phyloP scores from a whole-genome alignment of 2,888 invertebrate genomes.

The Synanthedon myopaeformis region DNA sequence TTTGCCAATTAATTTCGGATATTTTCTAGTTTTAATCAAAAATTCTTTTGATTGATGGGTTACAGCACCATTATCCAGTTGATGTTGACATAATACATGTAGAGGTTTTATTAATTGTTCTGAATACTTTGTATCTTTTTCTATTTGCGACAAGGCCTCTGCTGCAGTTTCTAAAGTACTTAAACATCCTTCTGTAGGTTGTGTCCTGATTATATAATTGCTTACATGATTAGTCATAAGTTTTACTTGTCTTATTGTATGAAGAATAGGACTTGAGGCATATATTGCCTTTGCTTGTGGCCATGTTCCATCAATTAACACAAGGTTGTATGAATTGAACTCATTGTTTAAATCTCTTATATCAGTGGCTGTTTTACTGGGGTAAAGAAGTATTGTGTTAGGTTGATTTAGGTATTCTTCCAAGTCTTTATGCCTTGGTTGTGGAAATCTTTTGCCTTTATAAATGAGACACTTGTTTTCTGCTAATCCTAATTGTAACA shows the following conservation, averaged over 20 bases:
- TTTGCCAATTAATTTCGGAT: constrained; percentile 85
- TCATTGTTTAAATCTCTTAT: constrained; percentile 65
- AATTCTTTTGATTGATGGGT: constrained; percentile 94
- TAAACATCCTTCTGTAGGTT: constrained; percentile 91
- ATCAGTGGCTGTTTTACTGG: constrained; percentile 80
- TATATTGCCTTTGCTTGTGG: constrained; percentile 94
- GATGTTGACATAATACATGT: constrained; percentile 86
- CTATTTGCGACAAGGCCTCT: constrained; percentile 81
- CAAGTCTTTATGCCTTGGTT: constrained; percentile 74
- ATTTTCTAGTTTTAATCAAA: constrained; percentile 81
- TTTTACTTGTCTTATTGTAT: constrained; percentile 83
- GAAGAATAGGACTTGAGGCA: constrained; percentile 81
- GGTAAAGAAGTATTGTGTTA: constrained; percentile 84
- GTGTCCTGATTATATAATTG: constrained; percentile 92
- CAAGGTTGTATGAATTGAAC: constrained; percentile 76
- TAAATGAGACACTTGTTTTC: constrained; percentile 81
- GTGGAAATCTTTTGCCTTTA: constrained; percentile 88
- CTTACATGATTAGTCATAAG: constrained; percentile 79
- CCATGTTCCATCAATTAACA: constrained; percentile 95
- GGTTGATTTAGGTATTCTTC: constrained; percentile 73
- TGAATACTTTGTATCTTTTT: constrained; percentile 74
- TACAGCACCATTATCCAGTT: constrained; percentile 91
- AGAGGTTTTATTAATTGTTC: constrained; percentile 81
- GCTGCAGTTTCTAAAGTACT: constrained; percentile 92
- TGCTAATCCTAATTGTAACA: constrained; percentile 82